Conservation (phyloP, 2,797 vertebrate genomes). For the Sebastes minor region DNA sequence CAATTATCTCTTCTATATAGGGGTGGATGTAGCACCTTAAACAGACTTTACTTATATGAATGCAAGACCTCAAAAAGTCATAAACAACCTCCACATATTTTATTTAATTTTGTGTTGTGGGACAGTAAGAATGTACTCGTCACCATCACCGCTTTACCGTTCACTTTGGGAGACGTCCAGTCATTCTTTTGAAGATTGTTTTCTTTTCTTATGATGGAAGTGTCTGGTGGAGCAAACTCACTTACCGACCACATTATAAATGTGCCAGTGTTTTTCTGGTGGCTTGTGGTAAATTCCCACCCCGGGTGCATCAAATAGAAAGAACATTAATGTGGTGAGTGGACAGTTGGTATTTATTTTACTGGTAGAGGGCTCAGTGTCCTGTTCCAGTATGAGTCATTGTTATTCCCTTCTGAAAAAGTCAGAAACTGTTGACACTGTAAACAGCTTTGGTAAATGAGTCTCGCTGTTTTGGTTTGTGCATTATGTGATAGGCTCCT, state of each 20-base stretch:
- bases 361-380: background rate
- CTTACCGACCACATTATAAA: background rate
- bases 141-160: background rate
- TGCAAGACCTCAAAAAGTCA: background rate
- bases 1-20: background rate
- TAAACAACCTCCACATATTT: background rate
- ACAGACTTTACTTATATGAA: background rate
- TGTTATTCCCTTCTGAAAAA: background rate
- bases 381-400: background rate
- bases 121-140: background rate
- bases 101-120: background rate
- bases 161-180: background rate
- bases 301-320: background rate
- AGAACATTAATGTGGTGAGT: background rate
- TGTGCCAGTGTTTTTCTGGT: background rate
- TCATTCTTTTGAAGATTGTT: background rate
- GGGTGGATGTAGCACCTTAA: background rate
- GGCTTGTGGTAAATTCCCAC: slow-evolving; percentile 13
- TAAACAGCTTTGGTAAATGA: background rate
- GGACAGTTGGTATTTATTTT: slow-evolving; percentile 9
- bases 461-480: background rate
- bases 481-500: background rate
- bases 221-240: background rate
- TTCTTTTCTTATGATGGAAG: background rate
- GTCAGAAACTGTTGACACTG: background rate